phyloP scores from a whole-genome alignment of 2,797 vertebrate genomes.

The Dendrocincla tyrannina region DNA sequence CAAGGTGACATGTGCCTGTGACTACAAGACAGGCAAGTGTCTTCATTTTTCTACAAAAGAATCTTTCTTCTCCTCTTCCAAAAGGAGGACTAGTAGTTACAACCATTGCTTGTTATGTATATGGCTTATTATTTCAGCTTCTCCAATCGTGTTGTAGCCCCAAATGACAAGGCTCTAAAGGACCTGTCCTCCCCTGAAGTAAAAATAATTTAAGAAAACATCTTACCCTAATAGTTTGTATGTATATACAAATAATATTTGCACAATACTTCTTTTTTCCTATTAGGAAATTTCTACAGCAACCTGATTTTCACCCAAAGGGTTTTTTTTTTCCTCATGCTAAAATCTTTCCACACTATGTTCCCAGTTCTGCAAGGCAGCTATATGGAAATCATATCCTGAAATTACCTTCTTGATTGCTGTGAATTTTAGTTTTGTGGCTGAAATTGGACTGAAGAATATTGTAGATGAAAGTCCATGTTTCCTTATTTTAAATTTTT shows the following conservation, averaged over 20 bases:
- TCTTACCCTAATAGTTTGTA: not conserved
- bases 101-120: not conserved
- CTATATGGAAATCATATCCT: not conserved
- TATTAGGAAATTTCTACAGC: not conserved
- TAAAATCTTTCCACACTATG: not conserved
- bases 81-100: not conserved
- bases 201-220: not conserved
- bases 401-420: not conserved
- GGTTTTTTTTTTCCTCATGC: not conserved
- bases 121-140: not conserved
- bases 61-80: not conserved
- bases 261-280: rapidly evolving
- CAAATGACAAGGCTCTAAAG: not conserved
- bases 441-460: not conserved
- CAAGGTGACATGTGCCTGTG: rapidly evolving
- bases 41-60: not conserved
- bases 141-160: not conserved
- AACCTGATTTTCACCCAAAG: not conserved
- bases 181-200: not conserved
- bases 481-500: not conserved
- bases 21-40: not conserved
- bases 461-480: not conserved
- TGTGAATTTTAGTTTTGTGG: not conserved
- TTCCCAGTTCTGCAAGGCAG: not conserved
- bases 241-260: rapidly evolving